A percentile compares a stretch with the other conserved stretches of the same genome.
Evolutionary conservation across 2,888 invertebrate species (phyloP).

Genomic region (Branchipolynoe longqiensis): DNA sequence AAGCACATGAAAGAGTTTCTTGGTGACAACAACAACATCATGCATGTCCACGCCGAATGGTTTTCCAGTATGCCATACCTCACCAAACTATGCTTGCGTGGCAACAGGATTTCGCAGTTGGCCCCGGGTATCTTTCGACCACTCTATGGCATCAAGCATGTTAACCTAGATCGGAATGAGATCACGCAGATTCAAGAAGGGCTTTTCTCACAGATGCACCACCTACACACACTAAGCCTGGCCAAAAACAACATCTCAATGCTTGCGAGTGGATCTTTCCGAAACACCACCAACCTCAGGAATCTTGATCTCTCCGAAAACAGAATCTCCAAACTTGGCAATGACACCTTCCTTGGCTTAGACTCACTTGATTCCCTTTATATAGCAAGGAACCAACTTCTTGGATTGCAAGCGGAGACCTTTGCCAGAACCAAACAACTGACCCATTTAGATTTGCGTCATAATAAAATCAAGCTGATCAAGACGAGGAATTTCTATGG

Average conservation of each 20-base stretch:
- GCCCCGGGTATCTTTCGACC: conserved; percentile 13
- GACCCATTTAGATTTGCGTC: conserved; percentile 69
- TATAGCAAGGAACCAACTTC: conserved; percentile 69
- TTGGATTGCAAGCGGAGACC: conserved; percentile 67
- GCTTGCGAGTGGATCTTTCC: conserved; percentile 69
- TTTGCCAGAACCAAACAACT: conserved; percentile 66
- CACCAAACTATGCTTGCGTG: conserved; percentile 68
- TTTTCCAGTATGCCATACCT: conserved; percentile 69
- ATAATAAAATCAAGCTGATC: conserved; percentile 70
- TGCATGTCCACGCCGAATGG: conserved; percentile 68
- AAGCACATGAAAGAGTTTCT: conserved; percentile 67
- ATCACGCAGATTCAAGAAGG: conserved; percentile 68
- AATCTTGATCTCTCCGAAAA: conserved; percentile 70
- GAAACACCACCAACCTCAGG: conserved; percentile 68
- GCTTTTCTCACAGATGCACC: conserved; percentile 67
- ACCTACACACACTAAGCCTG: conserved; percentile 67
- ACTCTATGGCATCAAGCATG: conserved; percentile 59
- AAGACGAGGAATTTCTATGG: conserved; percentile 69
- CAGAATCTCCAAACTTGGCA: conserved; percentile 67
- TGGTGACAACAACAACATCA: conserved; percentile 71
- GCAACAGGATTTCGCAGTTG: conserved; percentile 67
- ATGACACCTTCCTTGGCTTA: conserved; percentile 68
- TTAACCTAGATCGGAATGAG: conserved; percentile 70
- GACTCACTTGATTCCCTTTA: conserved; percentile 69
- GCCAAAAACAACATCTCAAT: conserved; percentile 70